These are phyloP conservation scores for Coremacera marginata DNA, from an alignment of 2,888 invertebrate genomes.

Conservation along the genomic window DNA sequence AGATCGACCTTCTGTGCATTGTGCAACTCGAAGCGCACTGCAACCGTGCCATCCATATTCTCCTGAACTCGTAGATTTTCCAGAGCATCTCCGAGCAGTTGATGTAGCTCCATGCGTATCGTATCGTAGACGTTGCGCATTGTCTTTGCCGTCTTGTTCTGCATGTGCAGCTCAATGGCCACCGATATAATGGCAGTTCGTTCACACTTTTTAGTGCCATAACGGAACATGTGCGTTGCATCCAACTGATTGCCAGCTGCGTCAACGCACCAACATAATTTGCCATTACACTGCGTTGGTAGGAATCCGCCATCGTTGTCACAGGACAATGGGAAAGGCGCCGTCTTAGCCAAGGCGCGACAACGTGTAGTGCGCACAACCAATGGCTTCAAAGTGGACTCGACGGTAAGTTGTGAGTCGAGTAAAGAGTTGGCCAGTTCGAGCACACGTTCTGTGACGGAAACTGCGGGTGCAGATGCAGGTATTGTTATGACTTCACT, in stretches of 20 bases:
- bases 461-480: conserved; percentile 62
- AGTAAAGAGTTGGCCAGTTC: conserved; percentile 63
- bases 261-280: conserved; percentile 86
- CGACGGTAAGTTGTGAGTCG: conserved; percentile 66
- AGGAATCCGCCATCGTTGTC: conserved; percentile 78
- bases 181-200: conserved; percentile 81
- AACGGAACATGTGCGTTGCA: conserved; percentile 73
- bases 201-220: conserved; percentile 73
- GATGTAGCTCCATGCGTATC: conserved; percentile 66
- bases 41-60: conserved; percentile 70
- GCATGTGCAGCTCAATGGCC: conserved; percentile 80
- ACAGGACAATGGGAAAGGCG: conserved; percentile 73
- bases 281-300: conserved; percentile 80
- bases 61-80: conserved; percentile 72
- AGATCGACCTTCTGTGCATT: conserved; percentile 83
- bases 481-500: conserved; percentile 33
- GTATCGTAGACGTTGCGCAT: conserved; percentile 71
- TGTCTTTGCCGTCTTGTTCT: conserved; percentile 71
- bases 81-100: conserved; percentile 69
- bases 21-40: conserved; percentile 76
- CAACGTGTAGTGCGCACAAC: conserved; percentile 68
- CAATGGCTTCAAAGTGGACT: conserved; percentile 55
- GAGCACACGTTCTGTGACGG: conserved; percentile 62
- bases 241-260: conserved; percentile 82
- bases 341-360: conserved; percentile 67